Evolutionary conservation across 2,888 invertebrate genomes (phyloP).

Genomic region (Trichopoda pennipes): DNA sequence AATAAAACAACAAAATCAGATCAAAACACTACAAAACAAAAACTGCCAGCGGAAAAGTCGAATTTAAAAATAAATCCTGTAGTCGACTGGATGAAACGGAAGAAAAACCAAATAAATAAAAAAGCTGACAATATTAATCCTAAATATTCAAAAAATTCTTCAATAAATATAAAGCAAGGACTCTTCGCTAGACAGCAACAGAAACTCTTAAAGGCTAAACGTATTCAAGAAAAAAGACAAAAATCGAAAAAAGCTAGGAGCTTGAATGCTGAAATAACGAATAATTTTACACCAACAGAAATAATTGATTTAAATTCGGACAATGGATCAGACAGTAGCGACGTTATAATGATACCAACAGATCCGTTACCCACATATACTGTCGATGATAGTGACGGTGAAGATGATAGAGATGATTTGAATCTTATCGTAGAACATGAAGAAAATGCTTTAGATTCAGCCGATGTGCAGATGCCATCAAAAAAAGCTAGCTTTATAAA

Average conservation of each 20-base stretch:
- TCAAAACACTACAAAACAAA: conserved; percentile 1
- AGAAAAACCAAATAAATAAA: conserved; percentile 44
- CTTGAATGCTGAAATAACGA: conserved; percentile 19
- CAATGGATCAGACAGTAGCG: conserved; percentile 74
- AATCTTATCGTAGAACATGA: conserved; percentile 69
- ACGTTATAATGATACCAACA: conserved; percentile 76
- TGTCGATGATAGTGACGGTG: conserved; percentile 77
- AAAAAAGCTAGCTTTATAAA: conserved; percentile 56
- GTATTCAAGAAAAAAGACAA: conserved; percentile 74
- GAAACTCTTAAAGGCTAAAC: conserved; percentile 74
- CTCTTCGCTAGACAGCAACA: conserved; percentile 74
- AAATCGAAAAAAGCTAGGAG: conserved; percentile 73
- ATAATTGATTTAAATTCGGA: conserved; percentile 72
- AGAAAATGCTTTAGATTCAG: conserved; percentile 75
- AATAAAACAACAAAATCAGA: conserved; percentile 8
- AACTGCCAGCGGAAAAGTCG: conserved; percentile 14
- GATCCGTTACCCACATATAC: conserved; percentile 76
- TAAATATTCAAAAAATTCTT: conserved; percentile 13
- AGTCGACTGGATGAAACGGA: conserved; percentile 70
- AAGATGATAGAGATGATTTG: conserved; percentile 65
- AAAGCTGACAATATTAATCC: conserved; percentile 28
- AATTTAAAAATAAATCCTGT: conserved; percentile 71
- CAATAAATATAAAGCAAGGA: conserved; percentile 66
- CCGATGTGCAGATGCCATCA: conserved; percentile 71
- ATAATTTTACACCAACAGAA: conserved; percentile 60